A percentile compares a stretch with the other conserved stretches of the same genome.
Conservation (phyloP, 92 coral and sea anemone genomes). For the Plumapathes pennacea region DNA sequence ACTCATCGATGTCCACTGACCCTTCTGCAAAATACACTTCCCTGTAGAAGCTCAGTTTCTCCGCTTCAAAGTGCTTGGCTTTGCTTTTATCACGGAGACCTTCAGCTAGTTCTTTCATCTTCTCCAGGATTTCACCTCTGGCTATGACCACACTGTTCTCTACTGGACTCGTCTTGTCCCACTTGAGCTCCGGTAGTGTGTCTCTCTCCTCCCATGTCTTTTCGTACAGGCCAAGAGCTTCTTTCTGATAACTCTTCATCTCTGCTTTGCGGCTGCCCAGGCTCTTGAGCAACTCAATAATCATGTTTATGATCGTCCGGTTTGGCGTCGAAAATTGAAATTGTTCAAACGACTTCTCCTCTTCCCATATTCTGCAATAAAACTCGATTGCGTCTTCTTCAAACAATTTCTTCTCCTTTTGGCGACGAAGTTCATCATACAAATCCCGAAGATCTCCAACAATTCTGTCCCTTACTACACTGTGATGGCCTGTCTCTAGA, state of each 20-base stretch:
- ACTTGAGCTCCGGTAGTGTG: background rate
- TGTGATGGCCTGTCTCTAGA: conserved; percentile 43
- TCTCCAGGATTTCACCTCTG: conserved; percentile 5
- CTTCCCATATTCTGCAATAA: conserved; percentile 6
- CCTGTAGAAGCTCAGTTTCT: conserved; percentile 1
- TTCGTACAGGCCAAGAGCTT: conserved; percentile 4
- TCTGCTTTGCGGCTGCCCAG: background rate
- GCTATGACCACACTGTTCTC: background rate
- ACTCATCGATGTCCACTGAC: background rate
- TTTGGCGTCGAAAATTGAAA: background rate
- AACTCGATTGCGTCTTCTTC: conserved; percentile 7
- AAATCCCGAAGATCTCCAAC: conserved; percentile 3
- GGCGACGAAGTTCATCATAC: background rate
- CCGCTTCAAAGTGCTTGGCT: background rate
- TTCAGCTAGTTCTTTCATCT: background rate
- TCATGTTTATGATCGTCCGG: background rate
- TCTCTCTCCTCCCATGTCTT: background rate
- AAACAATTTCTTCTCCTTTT: background rate
- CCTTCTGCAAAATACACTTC: background rate
- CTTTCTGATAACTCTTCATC: background rate
- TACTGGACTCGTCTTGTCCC: background rate
- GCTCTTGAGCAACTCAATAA: background rate
- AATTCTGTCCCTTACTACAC: conserved; percentile 28
- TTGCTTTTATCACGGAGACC: background rate
- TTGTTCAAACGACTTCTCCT: background rate